phyloP scores from a whole-genome alignment of 2,888 invertebrate genomes.

The Sinopyrophorus schimmeli region DNA sequence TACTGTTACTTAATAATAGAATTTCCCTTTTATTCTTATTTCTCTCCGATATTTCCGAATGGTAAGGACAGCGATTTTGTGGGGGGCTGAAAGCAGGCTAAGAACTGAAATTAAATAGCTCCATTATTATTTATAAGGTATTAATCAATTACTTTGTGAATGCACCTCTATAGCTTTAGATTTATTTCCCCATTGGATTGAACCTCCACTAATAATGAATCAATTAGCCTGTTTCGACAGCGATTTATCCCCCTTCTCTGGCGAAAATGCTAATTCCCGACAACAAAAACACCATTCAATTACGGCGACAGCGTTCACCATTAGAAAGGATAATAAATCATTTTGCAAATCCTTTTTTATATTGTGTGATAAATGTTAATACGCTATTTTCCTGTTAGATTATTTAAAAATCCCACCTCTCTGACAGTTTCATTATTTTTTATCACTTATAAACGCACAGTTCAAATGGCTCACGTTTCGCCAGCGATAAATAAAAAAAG shows the following conservation, averaged over 20 bases:
- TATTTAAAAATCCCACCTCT: constrained; percentile 23
- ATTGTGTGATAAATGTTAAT: constrained; percentile 23
- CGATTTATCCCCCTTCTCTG: constrained; percentile 34
- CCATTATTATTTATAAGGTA: too few species aligned
- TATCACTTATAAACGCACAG: constrained; percentile 11
- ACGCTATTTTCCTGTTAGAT: constrained; percentile 20
- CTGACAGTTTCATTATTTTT: constrained; percentile 9
- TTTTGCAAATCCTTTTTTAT: constrained; percentile 19
- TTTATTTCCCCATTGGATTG: constrained; percentile 14
- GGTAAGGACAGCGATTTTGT: too few species aligned
- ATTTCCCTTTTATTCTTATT: too few species aligned
- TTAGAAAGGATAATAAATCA: constrained; percentile 25
- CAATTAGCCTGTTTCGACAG: constrained; percentile 34
- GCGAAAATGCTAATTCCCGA: constrained; percentile 45
- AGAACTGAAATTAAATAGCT: too few species aligned
- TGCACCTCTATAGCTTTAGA: too few species aligned
- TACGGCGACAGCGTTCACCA: constrained; percentile 38
- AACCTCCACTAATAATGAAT: constrained; percentile 37
- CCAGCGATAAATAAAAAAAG: too few species aligned
- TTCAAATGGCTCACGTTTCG: too few species aligned
- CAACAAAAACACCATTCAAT: constrained; percentile 48
- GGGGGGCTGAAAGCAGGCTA: too few species aligned
- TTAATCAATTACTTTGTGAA: too few species aligned
- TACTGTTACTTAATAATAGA: too few species aligned
- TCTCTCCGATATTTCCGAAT: background rate